Conservation (phyloP, 1,140 invertebrate genomes). For the Dreissena rostriformis region DNA sequence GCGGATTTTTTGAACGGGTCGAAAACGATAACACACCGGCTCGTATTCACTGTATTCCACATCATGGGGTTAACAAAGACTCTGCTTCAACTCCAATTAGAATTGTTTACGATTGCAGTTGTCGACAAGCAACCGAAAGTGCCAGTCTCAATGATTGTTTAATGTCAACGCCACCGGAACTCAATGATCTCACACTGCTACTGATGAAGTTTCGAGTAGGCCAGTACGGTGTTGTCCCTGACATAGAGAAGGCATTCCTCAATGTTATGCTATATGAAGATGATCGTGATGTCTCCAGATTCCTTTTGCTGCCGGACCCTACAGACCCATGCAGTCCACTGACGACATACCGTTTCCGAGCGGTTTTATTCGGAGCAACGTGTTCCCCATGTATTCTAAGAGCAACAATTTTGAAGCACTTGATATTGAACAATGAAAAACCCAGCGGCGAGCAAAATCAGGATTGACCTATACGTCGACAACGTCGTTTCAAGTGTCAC, state of each 20-base stretch:
- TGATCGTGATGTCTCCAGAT: not conserved
- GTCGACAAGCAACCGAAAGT: not conserved
- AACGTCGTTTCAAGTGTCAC: constrained; percentile 6
- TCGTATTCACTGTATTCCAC: not conserved
- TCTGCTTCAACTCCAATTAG: not conserved
- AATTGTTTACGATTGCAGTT: not conserved
- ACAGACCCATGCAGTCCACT: constrained; percentile 16
- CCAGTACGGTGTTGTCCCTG: not conserved
- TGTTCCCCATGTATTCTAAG: not conserved
- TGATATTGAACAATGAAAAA: not conserved
- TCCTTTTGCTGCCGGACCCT: not conserved
- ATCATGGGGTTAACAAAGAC: constrained; percentile 9
- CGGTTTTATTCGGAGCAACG: not conserved
- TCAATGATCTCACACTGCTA: not conserved
- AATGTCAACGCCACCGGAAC: no score
- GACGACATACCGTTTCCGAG: constrained; percentile 10
- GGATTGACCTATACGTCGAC: constrained; percentile 3
- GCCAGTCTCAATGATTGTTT: no score
- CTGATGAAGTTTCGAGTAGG: constrained; percentile 3
- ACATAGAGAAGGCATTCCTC: not conserved
- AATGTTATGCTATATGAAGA: not conserved
- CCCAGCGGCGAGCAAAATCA: not conserved
- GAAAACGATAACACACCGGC: no score
- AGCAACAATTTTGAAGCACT: not conserved
- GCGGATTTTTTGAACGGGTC: no score